Conservation (phyloP, 2,888 invertebrate species). For the Penaeus monodon region DNA sequence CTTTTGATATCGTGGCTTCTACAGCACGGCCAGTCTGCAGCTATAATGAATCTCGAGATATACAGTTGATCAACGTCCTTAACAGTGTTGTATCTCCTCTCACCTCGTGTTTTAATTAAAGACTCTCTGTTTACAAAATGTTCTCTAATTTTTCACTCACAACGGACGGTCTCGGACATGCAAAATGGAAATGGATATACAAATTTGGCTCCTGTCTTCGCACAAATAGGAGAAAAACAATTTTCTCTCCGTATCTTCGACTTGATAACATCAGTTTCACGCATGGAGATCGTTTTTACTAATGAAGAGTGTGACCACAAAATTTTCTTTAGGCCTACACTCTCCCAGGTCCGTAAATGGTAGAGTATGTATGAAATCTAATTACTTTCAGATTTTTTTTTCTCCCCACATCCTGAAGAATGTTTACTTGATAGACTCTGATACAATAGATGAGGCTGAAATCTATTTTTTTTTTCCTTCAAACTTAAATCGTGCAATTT, state of each 20-base stretch:
- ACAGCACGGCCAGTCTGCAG: too few relatives aligned
- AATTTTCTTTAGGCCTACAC: conserved; percentile 41
- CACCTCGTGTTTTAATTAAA: neutral
- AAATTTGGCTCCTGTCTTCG: too few relatives aligned
- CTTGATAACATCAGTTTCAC: conserved; percentile 39
- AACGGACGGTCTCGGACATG: neutral
- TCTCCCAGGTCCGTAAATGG: conserved; percentile 10
- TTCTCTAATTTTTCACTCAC: conserved; percentile 1
- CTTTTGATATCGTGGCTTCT: too few relatives aligned
- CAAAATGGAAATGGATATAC: too few relatives aligned
- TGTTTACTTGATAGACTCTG: too few relatives aligned
- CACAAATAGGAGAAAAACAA: too few relatives aligned
- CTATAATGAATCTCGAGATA: neutral
- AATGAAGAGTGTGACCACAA: conserved; percentile 10
- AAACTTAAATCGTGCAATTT: too few relatives aligned
- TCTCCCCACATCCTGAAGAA: too few relatives aligned
- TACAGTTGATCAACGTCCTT: neutral
- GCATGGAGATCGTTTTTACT: conserved; percentile 27
- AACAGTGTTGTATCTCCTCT: neutral
- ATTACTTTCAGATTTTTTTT: neutral
- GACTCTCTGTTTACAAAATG: neutral
- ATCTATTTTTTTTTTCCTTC: too few relatives aligned
- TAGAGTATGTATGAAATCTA: neutral
- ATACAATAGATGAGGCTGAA: too few relatives aligned
- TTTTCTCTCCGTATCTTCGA: too few relatives aligned